Percentiles rank a stretch among this genome's conserved stretches.
Conservation (phyloP, 2,888 invertebrate species). For the Hanleya hanleyi region DNA sequence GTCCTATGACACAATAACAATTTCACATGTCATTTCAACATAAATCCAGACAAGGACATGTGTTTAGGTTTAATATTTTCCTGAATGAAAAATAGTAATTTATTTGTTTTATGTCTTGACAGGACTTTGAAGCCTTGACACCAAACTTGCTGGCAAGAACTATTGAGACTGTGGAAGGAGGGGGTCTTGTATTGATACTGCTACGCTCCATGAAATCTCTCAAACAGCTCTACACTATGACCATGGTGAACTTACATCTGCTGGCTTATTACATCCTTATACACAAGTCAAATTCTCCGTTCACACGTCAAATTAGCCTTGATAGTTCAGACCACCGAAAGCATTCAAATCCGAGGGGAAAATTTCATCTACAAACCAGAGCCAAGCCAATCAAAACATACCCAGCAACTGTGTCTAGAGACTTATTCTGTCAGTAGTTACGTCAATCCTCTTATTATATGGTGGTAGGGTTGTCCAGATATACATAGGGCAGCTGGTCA, state of each 20-base stretch:
- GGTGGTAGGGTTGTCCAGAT: background rate
- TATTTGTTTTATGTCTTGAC: slow-evolving; percentile 33
- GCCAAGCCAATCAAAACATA: too few species aligned
- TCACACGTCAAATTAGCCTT: too few species aligned
- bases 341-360: too few species aligned
- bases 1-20: too few species aligned
- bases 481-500: too few species aligned
- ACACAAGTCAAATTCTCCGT: background rate
- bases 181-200: slow-evolving; percentile 89
- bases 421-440: too few species aligned
- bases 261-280: background rate
- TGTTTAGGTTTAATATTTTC: background rate
- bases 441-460: background rate
- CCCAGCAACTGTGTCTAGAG: too few species aligned
- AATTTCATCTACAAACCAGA: too few species aligned
- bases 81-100: too few species aligned
- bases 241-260: slow-evolving; percentile 79
- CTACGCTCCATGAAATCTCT: slow-evolving; percentile 87
- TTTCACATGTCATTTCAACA: too few species aligned
- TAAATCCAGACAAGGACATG: too few species aligned
- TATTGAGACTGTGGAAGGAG: slow-evolving; percentile 98
- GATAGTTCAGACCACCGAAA: too few species aligned
- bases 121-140: slow-evolving; percentile 98
- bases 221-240: slow-evolving; percentile 94
- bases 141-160: slow-evolving; percentile 97